These are phyloP conservation scores for Ceratina australensis DNA, from an alignment of 1,140 invertebrate species.

Conservation along the genomic window DNA sequence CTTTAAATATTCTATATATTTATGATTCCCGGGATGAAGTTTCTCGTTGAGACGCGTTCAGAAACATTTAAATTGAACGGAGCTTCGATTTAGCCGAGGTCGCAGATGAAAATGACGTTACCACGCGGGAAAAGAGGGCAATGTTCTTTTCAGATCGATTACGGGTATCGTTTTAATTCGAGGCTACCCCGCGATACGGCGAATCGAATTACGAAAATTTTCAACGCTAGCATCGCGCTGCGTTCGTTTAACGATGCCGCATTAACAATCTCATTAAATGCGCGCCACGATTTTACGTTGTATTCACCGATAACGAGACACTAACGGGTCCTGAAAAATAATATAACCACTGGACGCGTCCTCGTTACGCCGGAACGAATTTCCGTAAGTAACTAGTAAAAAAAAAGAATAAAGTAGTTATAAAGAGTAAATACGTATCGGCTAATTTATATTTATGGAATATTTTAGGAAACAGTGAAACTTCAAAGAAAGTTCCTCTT, in stretches of 20 bases:
- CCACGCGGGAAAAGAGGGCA: no score
- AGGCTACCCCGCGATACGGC: not conserved
- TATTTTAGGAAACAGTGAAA: no score
- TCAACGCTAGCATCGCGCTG: not conserved
- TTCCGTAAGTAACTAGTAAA: no score
- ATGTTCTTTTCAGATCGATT: not conserved
- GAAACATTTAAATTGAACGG: not conserved
- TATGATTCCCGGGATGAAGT: not conserved
- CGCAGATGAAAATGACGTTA: no score
- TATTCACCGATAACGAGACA: no score
- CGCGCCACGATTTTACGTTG: not conserved
- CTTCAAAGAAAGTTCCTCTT: no score
- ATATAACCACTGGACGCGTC: no score
- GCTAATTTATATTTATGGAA: no score
- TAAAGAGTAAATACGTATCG: no score
- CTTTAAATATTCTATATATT: constrained; percentile 18
- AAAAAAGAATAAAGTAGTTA: no score
- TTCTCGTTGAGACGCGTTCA: not conserved
- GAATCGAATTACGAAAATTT: not conserved
- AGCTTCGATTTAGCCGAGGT: not conserved
- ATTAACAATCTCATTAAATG: not conserved
- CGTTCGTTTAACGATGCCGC: not conserved
- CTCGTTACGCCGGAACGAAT: no score
- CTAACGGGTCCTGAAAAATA: no score
- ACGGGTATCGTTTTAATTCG: not conserved